These are phyloP conservation scores for Hecatera dysodea DNA, from an alignment of 2,888 invertebrate genomes.

Conservation along the genomic window DNA sequence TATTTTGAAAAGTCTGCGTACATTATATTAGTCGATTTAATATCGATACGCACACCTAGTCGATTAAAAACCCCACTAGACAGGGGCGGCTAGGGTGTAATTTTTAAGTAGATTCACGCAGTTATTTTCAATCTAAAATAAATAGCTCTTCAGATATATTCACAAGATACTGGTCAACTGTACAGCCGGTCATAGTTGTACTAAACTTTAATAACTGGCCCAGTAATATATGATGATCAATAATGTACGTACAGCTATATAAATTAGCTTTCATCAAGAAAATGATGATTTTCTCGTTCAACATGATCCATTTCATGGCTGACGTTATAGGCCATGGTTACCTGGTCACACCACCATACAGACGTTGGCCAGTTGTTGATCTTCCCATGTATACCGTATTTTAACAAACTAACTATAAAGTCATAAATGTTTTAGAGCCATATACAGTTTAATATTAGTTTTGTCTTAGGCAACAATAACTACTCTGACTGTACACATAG, in stretches of 20 bases:
- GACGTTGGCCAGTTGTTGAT: conserved; percentile 24
- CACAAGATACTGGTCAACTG: conserved; percentile 9
- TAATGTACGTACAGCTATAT: not conserved
- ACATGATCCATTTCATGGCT: not conserved
- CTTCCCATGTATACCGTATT: conserved; percentile 20
- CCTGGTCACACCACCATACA: not conserved
- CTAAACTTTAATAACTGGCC: conserved; percentile 26
- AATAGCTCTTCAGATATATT: not conserved
- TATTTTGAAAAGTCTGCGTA: conserved; percentile 41
- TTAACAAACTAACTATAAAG: conserved; percentile 27
- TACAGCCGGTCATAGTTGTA: conserved; percentile 6
- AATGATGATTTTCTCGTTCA: not conserved
- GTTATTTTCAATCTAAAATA: conserved; percentile 34
- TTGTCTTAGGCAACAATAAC: conserved; percentile 27
- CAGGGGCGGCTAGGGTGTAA: conserved; percentile 27
- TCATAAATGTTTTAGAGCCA: conserved; percentile 38
- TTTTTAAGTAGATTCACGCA: conserved; percentile 24
- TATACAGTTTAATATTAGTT: conserved; percentile 30
- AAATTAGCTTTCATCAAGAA: not conserved
- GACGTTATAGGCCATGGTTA: not conserved
- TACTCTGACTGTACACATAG: conserved; percentile 36
- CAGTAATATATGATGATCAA: too few relatives aligned
- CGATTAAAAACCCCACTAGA: conserved; percentile 33
- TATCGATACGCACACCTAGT: conserved; percentile 25
- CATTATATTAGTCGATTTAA: conserved; percentile 23